phyloP scores from a whole-genome alignment of 2,888 invertebrate genomes.

The Brachynemurus nebulosus region DNA sequence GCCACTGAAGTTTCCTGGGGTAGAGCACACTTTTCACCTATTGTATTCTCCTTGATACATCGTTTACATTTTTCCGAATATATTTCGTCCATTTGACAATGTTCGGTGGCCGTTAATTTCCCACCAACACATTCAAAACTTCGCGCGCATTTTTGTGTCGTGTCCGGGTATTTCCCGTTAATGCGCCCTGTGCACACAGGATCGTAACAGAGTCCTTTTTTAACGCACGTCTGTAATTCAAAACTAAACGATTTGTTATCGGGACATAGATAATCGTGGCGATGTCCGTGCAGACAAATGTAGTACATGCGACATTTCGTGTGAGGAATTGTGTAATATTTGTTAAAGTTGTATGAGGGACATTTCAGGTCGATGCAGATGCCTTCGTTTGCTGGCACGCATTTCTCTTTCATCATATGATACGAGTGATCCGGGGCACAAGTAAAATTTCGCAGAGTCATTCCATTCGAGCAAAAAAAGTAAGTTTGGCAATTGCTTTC shows the following conservation, averaged over 20 bases:
- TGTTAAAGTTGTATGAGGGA: not conserved
- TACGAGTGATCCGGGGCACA: not conserved
- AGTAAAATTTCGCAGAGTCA: not conserved
- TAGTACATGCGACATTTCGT: slow-evolving; percentile 43
- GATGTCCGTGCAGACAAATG: slow-evolving; percentile 37
- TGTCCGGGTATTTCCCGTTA: slow-evolving; percentile 42
- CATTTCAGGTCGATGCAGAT: slow-evolving; percentile 4
- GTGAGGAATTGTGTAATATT: slow-evolving; percentile 27
- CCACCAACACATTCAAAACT: slow-evolving; percentile 36
- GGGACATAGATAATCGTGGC: slow-evolving; percentile 31
- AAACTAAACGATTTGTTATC: slow-evolving; percentile 6
- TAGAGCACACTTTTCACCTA: slow-evolving; percentile 36
- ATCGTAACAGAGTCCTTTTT: slow-evolving; percentile 39
- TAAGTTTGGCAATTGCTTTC: slow-evolving; percentile 8
- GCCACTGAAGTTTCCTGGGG: slow-evolving; percentile 30
- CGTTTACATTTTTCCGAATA: slow-evolving; percentile 5
- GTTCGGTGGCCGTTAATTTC: slow-evolving; percentile 30
- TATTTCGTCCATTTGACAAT: slow-evolving; percentile 27
- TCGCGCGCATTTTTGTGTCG: slow-evolving; percentile 41
- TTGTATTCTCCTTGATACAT: slow-evolving; percentile 25
- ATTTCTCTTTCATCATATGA: not conserved
- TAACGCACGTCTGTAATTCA: slow-evolving; percentile 16
- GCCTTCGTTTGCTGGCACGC: not conserved
- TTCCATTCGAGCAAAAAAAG: slow-evolving; percentile 3
- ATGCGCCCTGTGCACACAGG: slow-evolving; percentile 42